Percentiles rank a stretch among this genome's conserved stretches.
Conservation (phyloP, 2,797 vertebrate species). For the Syngnathus rostellatus region DNA sequence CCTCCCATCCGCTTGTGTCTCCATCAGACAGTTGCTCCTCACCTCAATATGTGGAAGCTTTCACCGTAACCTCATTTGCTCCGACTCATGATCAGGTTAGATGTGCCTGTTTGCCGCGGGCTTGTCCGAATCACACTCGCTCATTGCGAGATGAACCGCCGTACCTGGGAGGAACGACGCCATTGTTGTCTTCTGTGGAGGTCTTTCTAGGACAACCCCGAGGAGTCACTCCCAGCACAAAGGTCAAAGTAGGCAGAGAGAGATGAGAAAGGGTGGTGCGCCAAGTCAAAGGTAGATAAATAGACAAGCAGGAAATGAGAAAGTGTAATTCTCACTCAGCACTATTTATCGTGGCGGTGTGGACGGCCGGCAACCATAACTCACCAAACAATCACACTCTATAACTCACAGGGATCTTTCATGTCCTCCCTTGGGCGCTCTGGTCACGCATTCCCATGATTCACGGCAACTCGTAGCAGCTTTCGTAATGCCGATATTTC, state of each 20-base stretch:
- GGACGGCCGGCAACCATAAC: conserved; percentile 69
- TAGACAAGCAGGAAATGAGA: conserved; percentile 56
- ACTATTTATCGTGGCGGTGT: conserved; percentile 56
- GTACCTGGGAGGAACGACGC: too few relatives aligned
- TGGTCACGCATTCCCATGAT: conserved; percentile 39
- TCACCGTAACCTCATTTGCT: conserved; percentile 3
- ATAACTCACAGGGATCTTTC: conserved; percentile 61
- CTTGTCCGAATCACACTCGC: too few relatives aligned
- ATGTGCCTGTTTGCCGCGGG: not conserved
- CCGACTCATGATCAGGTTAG: not conserved
- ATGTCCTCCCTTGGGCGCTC: conserved; percentile 52
- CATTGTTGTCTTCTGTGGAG: conserved; percentile 5
- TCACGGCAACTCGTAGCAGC: too few relatives aligned
- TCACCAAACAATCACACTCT: conserved; percentile 70
- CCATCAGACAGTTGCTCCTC: not conserved
- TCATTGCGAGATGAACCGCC: too few relatives aligned
- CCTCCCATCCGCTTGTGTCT: conserved; percentile 3
- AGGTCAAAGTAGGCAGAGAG: conserved; percentile 30
- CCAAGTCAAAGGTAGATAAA: conserved; percentile 49
- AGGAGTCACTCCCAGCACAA: conserved; percentile 39
- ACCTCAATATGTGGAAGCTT: conserved; percentile 5
- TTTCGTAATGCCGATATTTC: too few relatives aligned
- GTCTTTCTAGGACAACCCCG: conserved; percentile 17
- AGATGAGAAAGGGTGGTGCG: conserved; percentile 29
- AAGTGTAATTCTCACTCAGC: conserved; percentile 66